These are phyloP conservation scores for Rhaphigaster nebulosa DNA, from an alignment of 2,888 invertebrate genomes.

Conservation along the genomic window DNA sequence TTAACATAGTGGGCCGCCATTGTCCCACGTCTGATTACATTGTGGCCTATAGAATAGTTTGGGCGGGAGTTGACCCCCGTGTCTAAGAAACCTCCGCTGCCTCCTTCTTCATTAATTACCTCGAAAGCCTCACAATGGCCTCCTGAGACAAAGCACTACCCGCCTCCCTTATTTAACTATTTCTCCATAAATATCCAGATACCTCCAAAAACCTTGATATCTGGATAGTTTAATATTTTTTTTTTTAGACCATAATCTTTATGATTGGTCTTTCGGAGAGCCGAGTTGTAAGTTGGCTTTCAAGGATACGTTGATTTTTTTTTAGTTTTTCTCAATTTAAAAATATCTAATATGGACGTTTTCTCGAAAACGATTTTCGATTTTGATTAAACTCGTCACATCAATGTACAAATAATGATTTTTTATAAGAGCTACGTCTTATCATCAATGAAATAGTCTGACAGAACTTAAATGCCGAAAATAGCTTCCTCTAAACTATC, in stretches of 20 bases:
- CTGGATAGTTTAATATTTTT: constrained; percentile 11
- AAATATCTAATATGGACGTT: too few relatives aligned
- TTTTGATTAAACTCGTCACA: too few relatives aligned
- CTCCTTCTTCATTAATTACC: constrained; percentile 59
- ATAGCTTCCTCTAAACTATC: too few relatives aligned
- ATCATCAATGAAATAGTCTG: too few relatives aligned
- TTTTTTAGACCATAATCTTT: neutral
- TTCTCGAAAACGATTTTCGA: too few relatives aligned
- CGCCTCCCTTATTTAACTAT: constrained; percentile 54
- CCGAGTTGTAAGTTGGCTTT: too few relatives aligned
- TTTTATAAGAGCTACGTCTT: too few relatives aligned
- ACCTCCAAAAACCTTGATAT: neutral
- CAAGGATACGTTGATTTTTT: too few relatives aligned
- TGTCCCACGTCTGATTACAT: constrained; percentile 55
- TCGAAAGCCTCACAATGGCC: constrained; percentile 47
- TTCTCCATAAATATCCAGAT: constrained; percentile 54
- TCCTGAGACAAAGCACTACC: constrained; percentile 36
- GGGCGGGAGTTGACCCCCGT: constrained; percentile 45
- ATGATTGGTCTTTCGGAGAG: too few relatives aligned
- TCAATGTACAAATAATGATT: too few relatives aligned
- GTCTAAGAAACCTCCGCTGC: constrained; percentile 55
- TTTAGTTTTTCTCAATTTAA: too few relatives aligned
- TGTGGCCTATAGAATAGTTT: constrained; percentile 57
- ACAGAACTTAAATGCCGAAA: too few relatives aligned
- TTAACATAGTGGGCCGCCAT: constrained; percentile 53